Evolutionary conservation across 2,888 invertebrate genomes (phyloP).

Genomic region (Auanema sp.): DNA sequence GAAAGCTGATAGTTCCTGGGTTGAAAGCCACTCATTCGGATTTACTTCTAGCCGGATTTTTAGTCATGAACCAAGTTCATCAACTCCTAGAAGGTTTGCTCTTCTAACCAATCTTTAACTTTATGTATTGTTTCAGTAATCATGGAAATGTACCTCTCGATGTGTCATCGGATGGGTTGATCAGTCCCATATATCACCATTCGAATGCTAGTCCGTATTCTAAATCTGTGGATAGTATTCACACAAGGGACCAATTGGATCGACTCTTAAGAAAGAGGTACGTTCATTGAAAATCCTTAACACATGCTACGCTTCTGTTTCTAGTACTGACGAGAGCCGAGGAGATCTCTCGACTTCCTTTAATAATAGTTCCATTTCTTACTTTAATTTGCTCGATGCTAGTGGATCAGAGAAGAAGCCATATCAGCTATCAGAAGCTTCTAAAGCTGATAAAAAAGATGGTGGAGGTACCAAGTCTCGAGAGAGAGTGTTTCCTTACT

Average conservation of each 20-base stretch:
- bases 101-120: background rate
- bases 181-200: background rate
- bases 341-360: slow-evolving; percentile 12
- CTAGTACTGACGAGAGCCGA: slow-evolving; percentile 10
- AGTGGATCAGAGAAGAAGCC: slow-evolving; percentile 12
- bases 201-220: slow-evolving; percentile 12
- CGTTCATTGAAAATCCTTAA: slow-evolving; percentile 6
- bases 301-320: no score
- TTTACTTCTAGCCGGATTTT: slow-evolving; percentile 1
- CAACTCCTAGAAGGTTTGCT: background rate
- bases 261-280: slow-evolving; percentile 23
- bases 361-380: slow-evolving; percentile 12
- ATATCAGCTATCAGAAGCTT: slow-evolving; percentile 16
- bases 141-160: background rate
- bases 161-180: background rate
- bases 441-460: slow-evolving; percentile 9
- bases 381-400: slow-evolving; percentile 16
- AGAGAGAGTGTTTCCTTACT: background rate
- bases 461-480: background rate
- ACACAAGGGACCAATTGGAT: slow-evolving; percentile 39
- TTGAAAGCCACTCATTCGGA: slow-evolving; percentile 14
- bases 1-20: slow-evolving; percentile 14
- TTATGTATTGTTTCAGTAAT: background rate
- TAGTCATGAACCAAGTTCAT: no score
- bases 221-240: slow-evolving; percentile 30